phyloP scores from a whole-genome alignment of 2,888 invertebrate species.

The Maniola hyperantus region DNA sequence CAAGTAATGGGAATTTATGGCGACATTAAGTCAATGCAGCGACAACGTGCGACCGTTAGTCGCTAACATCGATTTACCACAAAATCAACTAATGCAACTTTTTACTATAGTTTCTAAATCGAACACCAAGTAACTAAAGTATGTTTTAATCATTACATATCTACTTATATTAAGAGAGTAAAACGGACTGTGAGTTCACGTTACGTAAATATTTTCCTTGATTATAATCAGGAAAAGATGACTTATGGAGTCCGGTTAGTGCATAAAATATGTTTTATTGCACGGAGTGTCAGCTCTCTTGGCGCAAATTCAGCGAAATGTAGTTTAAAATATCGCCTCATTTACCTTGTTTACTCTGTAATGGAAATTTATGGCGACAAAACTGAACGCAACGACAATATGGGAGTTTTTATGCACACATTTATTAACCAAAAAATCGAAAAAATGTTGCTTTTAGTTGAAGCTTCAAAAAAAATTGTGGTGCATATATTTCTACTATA shows the following conservation, averaged over 20 bases:
- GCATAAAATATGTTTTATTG: constrained; percentile 14
- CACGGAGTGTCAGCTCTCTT: constrained; percentile 3
- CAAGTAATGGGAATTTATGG: constrained; percentile 25
- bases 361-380: constrained; percentile 14
- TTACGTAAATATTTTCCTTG: not conserved
- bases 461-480: too few species aligned
- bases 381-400: constrained; percentile 3
- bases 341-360: constrained; percentile 17
- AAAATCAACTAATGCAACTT: not conserved
- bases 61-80: constrained; percentile 1
- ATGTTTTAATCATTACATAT: too few species aligned
- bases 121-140: too few species aligned
- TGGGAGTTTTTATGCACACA: not conserved
- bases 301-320: constrained; percentile 19
- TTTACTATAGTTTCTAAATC: too few species aligned
- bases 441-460: too few species aligned
- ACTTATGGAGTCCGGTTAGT: constrained; percentile 9
- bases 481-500: too few species aligned
- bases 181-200: not conserved
- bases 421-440: not conserved
- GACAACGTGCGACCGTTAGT: constrained; percentile 16
- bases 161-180: too few species aligned
- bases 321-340: constrained; percentile 23
- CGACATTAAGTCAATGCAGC: constrained; percentile 22
- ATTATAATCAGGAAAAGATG: not conserved